A percentile compares a stretch with the other conserved stretches of the same genome.
phyloP scores from a whole-genome alignment of 2,797 vertebrate species.

The Euphonia xanthogaster region DNA sequence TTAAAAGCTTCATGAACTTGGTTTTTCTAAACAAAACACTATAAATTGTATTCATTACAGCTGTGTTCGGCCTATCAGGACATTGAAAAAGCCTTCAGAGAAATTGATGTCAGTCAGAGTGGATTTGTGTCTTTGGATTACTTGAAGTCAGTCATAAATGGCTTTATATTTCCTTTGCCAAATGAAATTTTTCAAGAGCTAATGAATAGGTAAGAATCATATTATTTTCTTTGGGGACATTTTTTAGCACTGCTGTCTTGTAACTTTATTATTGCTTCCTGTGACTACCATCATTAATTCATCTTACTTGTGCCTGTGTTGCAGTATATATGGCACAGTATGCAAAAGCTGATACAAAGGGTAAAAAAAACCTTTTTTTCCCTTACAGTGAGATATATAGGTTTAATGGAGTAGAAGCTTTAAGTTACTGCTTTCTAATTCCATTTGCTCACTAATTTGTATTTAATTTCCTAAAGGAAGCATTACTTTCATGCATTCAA shows the following conservation, averaged over 20 bases:
- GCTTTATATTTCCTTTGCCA: constrained; percentile 76
- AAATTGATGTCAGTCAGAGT: constrained; percentile 69
- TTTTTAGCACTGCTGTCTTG: not conserved
- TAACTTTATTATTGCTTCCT: constrained; percentile 30
- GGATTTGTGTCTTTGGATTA: constrained; percentile 77
- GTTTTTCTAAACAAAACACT: not conserved
- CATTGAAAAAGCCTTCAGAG: constrained; percentile 72
- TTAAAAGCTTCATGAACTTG: not conserved
- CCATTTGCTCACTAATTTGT: not conserved
- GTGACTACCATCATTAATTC: constrained; percentile 24
- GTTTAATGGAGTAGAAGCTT: not conserved
- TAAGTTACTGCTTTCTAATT: not conserved
- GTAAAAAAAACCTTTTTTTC: not conserved
- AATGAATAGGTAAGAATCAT: constrained; percentile 75
- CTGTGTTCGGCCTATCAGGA: constrained; percentile 61
- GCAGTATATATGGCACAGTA: not conserved
- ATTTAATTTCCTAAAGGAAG: constrained; percentile 1
- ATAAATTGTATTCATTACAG: constrained; percentile 60
- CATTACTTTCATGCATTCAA: not conserved
- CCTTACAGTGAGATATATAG: not conserved
- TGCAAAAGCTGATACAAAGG: not conserved
- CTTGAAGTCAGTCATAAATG: constrained; percentile 78
- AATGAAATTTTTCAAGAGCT: constrained; percentile 76
- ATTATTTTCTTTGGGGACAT: not conserved
- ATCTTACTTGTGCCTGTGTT: not conserved